Conservation (phyloP, 64 coral and sea anemone genomes). For the Montipora cactus region DNA sequence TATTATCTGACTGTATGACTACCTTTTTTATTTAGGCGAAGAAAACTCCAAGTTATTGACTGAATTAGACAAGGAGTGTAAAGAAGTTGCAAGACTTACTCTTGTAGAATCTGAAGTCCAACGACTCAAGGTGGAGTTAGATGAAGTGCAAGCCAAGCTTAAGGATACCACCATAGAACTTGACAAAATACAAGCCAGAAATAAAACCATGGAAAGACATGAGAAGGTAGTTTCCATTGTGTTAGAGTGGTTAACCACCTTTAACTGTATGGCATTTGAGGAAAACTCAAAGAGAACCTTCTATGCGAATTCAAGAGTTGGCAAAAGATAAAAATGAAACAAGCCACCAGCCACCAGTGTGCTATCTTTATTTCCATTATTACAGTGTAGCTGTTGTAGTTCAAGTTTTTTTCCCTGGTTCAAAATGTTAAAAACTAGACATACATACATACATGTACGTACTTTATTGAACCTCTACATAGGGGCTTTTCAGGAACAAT, state of each 20-base stretch:
- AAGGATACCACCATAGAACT: constrained; percentile 83
- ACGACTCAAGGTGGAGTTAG: constrained; percentile 69
- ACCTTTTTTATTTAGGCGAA: constrained; percentile 46
- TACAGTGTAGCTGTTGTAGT: too few species aligned
- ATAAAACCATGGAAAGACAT: constrained; percentile 88
- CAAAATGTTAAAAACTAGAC: too few species aligned
- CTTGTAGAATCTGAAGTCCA: constrained; percentile 78
- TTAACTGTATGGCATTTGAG: too few species aligned
- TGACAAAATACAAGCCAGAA: constrained; percentile 92
- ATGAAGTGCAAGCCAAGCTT: constrained; percentile 72
- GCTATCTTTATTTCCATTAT: too few species aligned
- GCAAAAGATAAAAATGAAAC: neutral
- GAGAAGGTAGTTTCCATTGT: constrained; percentile 66
- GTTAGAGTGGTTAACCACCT: too few species aligned
- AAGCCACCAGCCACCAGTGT: neutral
- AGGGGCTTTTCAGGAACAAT: too few species aligned
- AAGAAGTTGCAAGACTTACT: constrained; percentile 70
- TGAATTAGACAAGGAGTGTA: constrained; percentile 76
- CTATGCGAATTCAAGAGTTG: too few species aligned
- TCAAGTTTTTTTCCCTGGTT: too few species aligned
- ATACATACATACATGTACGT: too few species aligned
- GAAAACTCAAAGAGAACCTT: too few species aligned
- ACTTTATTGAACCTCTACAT: too few species aligned
- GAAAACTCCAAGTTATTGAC: constrained; percentile 59
- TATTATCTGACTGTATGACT: too few species aligned